These are phyloP conservation scores for Hestina assimilis DNA, from an alignment of 1,140 invertebrate species.

Conservation along the genomic window DNA sequence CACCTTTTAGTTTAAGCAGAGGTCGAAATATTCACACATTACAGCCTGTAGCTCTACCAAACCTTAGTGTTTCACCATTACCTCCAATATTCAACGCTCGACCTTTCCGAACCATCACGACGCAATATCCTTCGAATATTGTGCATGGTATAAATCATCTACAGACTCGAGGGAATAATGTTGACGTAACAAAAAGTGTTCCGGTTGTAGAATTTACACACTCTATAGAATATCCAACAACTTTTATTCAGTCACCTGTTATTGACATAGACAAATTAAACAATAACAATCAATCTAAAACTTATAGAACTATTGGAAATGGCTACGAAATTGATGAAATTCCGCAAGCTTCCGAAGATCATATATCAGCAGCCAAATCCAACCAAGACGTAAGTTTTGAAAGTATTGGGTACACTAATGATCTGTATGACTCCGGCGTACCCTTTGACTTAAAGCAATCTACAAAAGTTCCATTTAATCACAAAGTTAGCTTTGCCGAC, in stretches of 20 bases:
- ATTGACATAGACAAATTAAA: conserved; percentile 77
- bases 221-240: conserved; percentile 82
- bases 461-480: conserved; percentile 39
- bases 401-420: conserved; percentile 61
- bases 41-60: conserved; percentile 78
- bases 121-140: conserved; percentile 35
- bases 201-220: conserved; percentile 81
- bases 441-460: conserved; percentile 43
- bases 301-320: conserved; percentile 60
- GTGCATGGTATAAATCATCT: conserved; percentile 42
- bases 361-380: conserved; percentile 57
- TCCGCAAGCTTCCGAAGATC: conserved; percentile 73
- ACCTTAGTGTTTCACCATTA: conserved; percentile 75
- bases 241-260: conserved; percentile 81
- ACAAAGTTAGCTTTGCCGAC: conserved; percentile 59
- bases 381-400: conserved; percentile 65
- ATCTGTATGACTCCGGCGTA: conserved; percentile 49
- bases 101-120: conserved; percentile 64
- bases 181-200: conserved; percentile 81
- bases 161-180: conserved; percentile 42
- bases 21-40: conserved; percentile 71
- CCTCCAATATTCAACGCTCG: conserved; percentile 80
- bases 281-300: conserved; percentile 52
- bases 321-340: conserved; percentile 53
- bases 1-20: conserved; percentile 65